Evolutionary conservation across 35 echinoderm and acorn worm genomes (phyloP).

Genomic region (Ophiothrix spiculata): DNA sequence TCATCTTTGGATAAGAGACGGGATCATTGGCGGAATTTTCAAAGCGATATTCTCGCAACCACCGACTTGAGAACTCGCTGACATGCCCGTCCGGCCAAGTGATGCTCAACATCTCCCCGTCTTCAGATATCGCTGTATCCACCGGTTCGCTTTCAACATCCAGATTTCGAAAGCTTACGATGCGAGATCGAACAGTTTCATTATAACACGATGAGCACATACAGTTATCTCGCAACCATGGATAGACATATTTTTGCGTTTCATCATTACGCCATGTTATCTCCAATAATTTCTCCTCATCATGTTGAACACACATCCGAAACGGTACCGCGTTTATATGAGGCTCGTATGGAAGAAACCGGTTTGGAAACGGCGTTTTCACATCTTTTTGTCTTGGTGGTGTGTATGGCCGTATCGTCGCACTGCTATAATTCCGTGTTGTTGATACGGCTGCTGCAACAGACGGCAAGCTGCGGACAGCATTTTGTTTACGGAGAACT

Average conservation of each 20-base stretch:
- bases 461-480: too few species aligned
- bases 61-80: slow-evolving; percentile 41
- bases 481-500: too few species aligned
- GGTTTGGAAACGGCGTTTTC: neutral
- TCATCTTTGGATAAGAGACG: slow-evolving; percentile 40
- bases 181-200: slow-evolving; percentile 22
- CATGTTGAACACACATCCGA: neutral
- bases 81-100: slow-evolving; percentile 66
- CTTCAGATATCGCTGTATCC: slow-evolving; percentile 14
- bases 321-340: neutral
- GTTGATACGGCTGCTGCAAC: too few species aligned
- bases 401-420: neutral
- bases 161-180: slow-evolving; percentile 46
- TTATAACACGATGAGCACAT: slow-evolving; percentile 67
- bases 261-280: slow-evolving; percentile 51
- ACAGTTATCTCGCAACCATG: slow-evolving; percentile 93
- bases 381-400: neutral
- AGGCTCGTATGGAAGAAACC: neutral
- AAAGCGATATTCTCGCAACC: slow-evolving; percentile 54
- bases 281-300: slow-evolving; percentile 17
- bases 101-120: slow-evolving; percentile 33
- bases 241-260: slow-evolving; percentile 61
- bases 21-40: slow-evolving; percentile 47
- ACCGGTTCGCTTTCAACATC: slow-evolving; percentile 59
- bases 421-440: too few species aligned